A percentile compares a stretch with the other conserved stretches of the same genome.
These are phyloP conservation scores for Lithophane semibrunnea DNA, from an alignment of 2,888 invertebrate genomes.

Conservation along the genomic window DNA sequence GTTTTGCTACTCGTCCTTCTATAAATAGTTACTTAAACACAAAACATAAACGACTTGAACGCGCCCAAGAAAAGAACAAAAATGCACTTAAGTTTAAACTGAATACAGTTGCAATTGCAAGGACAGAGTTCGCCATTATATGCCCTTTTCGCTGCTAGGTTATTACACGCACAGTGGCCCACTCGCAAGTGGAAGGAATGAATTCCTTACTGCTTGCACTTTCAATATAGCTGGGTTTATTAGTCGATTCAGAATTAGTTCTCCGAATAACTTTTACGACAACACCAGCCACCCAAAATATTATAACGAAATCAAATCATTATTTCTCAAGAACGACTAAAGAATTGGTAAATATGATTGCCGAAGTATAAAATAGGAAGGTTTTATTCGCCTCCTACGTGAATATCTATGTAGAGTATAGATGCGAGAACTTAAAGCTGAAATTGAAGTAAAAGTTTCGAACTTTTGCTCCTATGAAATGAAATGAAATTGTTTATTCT, in stretches of 20 bases:
- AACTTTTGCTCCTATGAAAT: slow-evolving; percentile 34
- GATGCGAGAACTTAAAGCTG: slow-evolving; percentile 1
- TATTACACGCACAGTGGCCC: slow-evolving; percentile 78
- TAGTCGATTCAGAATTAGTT: slow-evolving; percentile 76
- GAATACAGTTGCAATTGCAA: slow-evolving; percentile 63
- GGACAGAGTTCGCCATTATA: slow-evolving; percentile 37
- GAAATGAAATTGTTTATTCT: too few relatives aligned
- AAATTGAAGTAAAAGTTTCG: slow-evolving; percentile 35
- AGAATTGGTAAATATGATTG: slow-evolving; percentile 11
- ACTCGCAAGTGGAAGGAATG: slow-evolving; percentile 84
- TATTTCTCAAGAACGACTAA: slow-evolving; percentile 13
- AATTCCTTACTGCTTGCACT: slow-evolving; percentile 87
- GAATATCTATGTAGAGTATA: slow-evolving; percentile 3
- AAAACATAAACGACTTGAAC: slow-evolving; percentile 65
- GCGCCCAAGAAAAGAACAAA: slow-evolving; percentile 41
- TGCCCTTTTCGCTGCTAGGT: slow-evolving; percentile 53
- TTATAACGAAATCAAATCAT: slow-evolving; percentile 34
- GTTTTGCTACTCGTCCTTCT: slow-evolving; percentile 86
- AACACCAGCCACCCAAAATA: slow-evolving; percentile 50
- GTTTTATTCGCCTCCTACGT: not conserved
- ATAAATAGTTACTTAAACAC: slow-evolving; percentile 80
- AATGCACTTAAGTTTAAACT: slow-evolving; percentile 56
- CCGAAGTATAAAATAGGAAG: not conserved
- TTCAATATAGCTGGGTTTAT: slow-evolving; percentile 82
- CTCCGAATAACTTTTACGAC: slow-evolving; percentile 69